Evolutionary conservation across 2,888 invertebrate species (phyloP).

Genomic region (Orthosia cruda): DNA sequence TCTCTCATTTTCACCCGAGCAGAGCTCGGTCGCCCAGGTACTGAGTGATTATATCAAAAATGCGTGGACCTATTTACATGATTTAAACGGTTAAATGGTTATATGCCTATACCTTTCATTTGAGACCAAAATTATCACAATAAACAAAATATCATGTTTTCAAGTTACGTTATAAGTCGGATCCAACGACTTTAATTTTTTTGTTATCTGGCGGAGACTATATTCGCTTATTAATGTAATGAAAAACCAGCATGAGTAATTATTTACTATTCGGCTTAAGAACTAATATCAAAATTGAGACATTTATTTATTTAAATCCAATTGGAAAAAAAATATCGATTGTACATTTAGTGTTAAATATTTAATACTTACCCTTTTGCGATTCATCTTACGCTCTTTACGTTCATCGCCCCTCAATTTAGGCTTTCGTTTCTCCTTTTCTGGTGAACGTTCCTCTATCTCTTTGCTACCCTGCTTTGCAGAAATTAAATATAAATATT

Average conservation of each 20-base stretch:
- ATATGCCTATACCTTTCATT: too few species aligned
- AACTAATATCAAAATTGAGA: background rate
- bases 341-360: constrained; percentile 2
- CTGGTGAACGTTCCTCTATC: constrained; percentile 92
- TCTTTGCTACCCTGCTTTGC: constrained; percentile 91
- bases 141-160: too few species aligned
- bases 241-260: constrained; percentile 1
- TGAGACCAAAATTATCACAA: too few species aligned
- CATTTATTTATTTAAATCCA: background rate
- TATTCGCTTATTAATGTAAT: background rate
- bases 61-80: too few species aligned
- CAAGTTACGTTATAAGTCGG: too few species aligned
- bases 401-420: constrained; percentile 91
- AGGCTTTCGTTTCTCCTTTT: constrained; percentile 95
- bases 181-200: too few species aligned
- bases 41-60: too few species aligned
- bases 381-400: constrained; percentile 95
- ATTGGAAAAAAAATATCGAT: background rate
- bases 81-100: too few species aligned
- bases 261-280: background rate
- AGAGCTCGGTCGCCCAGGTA: too few species aligned
- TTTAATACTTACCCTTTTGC: constrained; percentile 93
- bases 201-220: too few species aligned
- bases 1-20: too few species aligned
- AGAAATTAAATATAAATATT: constrained; percentile 77